Evolutionary conservation across 2,888 invertebrate genomes (phyloP), one percentile per base, ranked within the genome.

Genomic region (Sminthurides aquaticus): DNA sequence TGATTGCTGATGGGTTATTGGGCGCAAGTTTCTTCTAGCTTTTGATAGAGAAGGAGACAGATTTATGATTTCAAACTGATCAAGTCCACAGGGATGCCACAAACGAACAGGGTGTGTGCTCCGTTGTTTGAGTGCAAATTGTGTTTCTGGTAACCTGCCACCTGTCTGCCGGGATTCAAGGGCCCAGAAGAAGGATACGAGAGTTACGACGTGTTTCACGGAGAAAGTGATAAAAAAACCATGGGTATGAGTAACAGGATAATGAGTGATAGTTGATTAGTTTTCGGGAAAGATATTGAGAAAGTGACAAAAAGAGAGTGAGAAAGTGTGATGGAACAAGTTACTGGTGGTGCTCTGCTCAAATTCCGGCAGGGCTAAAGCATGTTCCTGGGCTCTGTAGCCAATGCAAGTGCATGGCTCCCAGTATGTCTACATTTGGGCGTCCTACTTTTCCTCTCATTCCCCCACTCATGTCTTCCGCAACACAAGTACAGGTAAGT

Each of bases 401-500:
- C 62, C 58, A 58, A 59, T 59, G 58, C 64, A 55, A 64, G 58
- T 62, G 63, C 60, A 61, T 71, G 70, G 70, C 71, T 71, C 67
- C 70, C 73, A 62, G 69, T 70, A 66, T 71, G 70, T 71, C 69
- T 70, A 62, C 71, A 73, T 67, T 60, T 71, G 62, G 73, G 70
- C 49, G 67, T 71, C 27, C 68, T 72, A 49, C 67, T 73, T 62
- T 72, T 73, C 62, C 70, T 71, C 48, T 69, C 66, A 48, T 69
- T 68, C 34, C 72, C 74, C 59, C 69, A 68, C 57, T 71, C 69
- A 67, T 71, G 72, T 72, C 72, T 72, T 72, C 74, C 74, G 65
- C 71, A 73, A 66, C 61, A 68, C 67, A 72, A 74, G 66, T 71
- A 74, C 74, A 74, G 74, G 74, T 74, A 62, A 62, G 54, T 11